Base-by-base conservation (phyloP, 1,140 invertebrate genomes). In the Geopemphigus sp. region DNA sequence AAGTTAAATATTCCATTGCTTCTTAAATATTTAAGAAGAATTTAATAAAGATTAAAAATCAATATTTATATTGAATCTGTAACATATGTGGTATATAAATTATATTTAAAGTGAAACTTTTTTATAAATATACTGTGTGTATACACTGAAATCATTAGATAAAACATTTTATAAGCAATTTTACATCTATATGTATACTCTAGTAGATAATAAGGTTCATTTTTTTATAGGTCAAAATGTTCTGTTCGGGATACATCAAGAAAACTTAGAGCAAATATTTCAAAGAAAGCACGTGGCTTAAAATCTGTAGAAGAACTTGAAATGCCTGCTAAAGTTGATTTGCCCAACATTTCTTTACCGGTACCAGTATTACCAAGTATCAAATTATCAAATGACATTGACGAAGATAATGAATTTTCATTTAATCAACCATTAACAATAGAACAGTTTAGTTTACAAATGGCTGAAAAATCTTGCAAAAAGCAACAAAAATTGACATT, bases 371-470 rank as follows among this genome's bases (percentile, higher is more conserved):
- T 78, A 50, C 74, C 74, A 78, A 50, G 2, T 78, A 78, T 78
- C 8, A 53, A 78, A 17, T 78, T 78, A 50, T 56, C 54, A 8
- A 78, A n/a, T 76, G 15, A 32, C 26, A 6, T 5, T 63, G 8
- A 5, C 50, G 54, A 47, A 3, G 39, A 63, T 78, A 47, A 63
- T 78, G 74, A 78, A 47, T 78, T 78, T 19, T 26, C 57, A 63
- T 78, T 78, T 26, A 78, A 78, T 50, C 57, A 78, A 78, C 74
- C 74, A 61, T 50, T 78, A 63, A 78, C 74, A 29, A 61, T 78
- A 63, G 74, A 78, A 63, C 74, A 78, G 24, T 78, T 78, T 50
- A 63, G 32, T 63, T 26, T 19, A 78, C 74, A 78, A 61, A 5
- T 78, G 26, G 74, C 24, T 26, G 74, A 78, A 50, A 78, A 78